Percentiles rank a stretch among this genome's conserved stretches.
Conservation (phyloP, 2,113 vertebrate species). For the Nyctereutes procyonoides region DNA sequence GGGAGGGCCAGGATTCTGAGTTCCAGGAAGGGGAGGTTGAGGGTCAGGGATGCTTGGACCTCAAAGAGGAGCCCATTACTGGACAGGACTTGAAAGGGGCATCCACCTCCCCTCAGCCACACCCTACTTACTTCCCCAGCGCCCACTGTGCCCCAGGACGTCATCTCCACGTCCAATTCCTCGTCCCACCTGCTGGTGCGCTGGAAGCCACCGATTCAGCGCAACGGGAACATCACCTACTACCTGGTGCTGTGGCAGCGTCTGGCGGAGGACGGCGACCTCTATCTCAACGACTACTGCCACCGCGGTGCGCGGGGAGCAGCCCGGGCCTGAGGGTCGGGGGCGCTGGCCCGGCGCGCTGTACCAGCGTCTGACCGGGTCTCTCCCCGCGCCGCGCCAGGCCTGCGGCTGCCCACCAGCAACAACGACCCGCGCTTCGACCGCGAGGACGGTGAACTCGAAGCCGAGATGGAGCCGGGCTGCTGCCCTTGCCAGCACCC, state of each 20-base stretch:
- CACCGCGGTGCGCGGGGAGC: constrained; percentile 85
- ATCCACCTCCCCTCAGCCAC: accelerated
- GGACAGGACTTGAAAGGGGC: neutral
- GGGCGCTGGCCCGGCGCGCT: neutral
- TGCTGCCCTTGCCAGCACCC: constrained; percentile 88
- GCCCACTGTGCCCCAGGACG: constrained; percentile 87
- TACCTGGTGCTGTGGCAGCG: constrained; percentile 91
- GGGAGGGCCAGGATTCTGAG: neutral
- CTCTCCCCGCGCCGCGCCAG: constrained; percentile 59
- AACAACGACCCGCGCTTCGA: constrained; percentile 86
- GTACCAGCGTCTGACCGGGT: neutral
- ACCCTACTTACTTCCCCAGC: constrained; percentile 75
- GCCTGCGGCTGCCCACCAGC: constrained; percentile 89
- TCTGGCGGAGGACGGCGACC: constrained; percentile 88
- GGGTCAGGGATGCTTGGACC: neutral
- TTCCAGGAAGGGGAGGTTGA: neutral
- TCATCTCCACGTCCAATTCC: constrained; percentile 90
- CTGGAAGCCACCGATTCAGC: constrained; percentile 89
- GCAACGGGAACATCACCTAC: constrained; percentile 90
- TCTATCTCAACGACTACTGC: constrained; percentile 89
- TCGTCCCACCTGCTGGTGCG: constrained; percentile 90
- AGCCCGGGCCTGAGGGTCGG: neutral
- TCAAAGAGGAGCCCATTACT: neutral
- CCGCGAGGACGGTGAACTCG: constrained; percentile 66
- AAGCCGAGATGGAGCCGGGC: constrained; percentile 79